A percentile compares a stretch with the other conserved stretches of the same genome.
phyloP scores from a whole-genome alignment of 2,888 invertebrate species.

The Perizoma flavofasciatum region DNA sequence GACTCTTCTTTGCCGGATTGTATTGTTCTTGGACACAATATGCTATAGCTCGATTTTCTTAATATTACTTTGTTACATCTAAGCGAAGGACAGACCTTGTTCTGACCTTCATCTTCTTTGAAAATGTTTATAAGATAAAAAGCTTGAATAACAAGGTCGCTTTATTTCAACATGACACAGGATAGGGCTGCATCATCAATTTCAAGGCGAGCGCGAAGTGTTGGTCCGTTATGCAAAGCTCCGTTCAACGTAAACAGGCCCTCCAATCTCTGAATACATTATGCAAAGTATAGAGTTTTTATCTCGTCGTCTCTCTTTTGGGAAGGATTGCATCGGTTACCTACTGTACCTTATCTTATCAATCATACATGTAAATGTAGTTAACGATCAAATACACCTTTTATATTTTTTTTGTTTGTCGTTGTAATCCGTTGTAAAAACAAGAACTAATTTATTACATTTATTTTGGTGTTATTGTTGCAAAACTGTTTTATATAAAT shows the following conservation, averaged over 20 bases:
- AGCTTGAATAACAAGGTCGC: conserved; percentile 7
- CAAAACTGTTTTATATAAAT: neutral
- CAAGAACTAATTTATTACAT: neutral
- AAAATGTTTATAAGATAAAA: conserved; percentile 16
- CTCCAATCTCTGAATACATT: conserved; percentile 53
- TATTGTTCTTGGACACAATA: conserved; percentile 13
- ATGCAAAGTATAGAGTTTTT: conserved; percentile 60
- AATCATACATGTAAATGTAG: conserved; percentile 59
- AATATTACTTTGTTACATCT: conserved; percentile 21
- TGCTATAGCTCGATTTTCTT: conserved; percentile 19
- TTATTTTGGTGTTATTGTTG: neutral
- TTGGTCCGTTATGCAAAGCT: conserved; percentile 59
- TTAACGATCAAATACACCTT: conserved; percentile 37
- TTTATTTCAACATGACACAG: conserved; percentile 12
- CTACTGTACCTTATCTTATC: conserved; percentile 41
- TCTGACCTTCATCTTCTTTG: conserved; percentile 23
- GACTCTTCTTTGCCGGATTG: neutral
- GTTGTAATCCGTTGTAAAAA: neutral
- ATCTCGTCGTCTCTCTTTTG: conserved; percentile 52
- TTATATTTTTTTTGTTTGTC: too few species aligned
- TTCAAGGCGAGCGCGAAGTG: conserved; percentile 51
- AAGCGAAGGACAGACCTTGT: conserved; percentile 22
- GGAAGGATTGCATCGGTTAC: conserved; percentile 49
- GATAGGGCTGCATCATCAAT: conserved; percentile 46
- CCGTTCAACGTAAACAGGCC: conserved; percentile 55